These are phyloP conservation scores for Anser cygnoides DNA, from an alignment of 2,113 vertebrate genomes.

Conservation along the genomic window DNA sequence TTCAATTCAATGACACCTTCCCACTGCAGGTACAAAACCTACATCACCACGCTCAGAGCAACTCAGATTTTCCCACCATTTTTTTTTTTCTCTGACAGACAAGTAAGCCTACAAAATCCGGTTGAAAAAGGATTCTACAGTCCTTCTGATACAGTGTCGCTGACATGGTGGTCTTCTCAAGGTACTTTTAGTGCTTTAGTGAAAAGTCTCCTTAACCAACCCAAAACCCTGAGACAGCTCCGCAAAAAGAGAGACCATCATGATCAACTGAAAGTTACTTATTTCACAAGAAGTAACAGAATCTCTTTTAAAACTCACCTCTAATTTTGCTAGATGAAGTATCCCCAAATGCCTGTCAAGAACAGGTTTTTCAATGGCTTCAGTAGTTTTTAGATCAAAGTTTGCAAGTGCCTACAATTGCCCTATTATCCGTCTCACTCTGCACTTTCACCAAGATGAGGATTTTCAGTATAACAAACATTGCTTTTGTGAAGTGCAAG, in stretches of 20 bases:
- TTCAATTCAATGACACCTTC: not conserved
- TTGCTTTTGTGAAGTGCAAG: not conserved
- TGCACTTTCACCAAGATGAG: not conserved
- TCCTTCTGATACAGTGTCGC: not conserved
- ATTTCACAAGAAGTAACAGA: not conserved
- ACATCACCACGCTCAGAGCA: fast-evolving
- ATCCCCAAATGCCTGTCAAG: not conserved
- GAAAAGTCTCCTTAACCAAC: not conserved
- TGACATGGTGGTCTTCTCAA: not conserved
- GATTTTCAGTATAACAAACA: not conserved
- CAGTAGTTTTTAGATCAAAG: not conserved
- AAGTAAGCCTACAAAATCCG: not conserved
- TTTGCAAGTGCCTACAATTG: not conserved
- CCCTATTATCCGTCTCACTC: not conserved
- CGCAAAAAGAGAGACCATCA: not conserved
- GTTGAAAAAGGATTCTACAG: not conserved
- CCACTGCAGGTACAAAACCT: not conserved
- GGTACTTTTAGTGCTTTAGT: not conserved
- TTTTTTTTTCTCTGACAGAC: not conserved
- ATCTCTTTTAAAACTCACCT: not conserved
- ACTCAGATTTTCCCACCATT: not conserved
- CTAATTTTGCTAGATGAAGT: not conserved
- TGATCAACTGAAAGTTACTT: not conserved
- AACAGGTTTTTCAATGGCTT: not conserved
- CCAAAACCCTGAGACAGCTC: fast-evolving